phyloP scores from a whole-genome alignment of 1,140 invertebrate genomes.

The Cyrtorhinus lividipennis region DNA sequence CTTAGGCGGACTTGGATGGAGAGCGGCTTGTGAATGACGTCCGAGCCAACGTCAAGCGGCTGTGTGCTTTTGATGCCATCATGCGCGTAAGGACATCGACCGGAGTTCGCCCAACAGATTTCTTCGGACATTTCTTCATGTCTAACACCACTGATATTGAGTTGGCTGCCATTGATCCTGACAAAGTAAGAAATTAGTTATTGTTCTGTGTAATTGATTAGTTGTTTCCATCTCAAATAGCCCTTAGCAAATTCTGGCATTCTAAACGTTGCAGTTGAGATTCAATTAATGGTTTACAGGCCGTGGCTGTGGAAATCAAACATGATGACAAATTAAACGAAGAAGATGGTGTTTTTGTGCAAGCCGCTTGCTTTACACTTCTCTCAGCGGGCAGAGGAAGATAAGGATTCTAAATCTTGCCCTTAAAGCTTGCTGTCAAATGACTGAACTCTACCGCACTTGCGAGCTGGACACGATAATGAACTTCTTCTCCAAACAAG shows the following conservation, averaged over 20 bases:
- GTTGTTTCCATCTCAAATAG: no score
- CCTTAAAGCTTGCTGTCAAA: constrained; percentile 76
- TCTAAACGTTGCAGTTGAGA: no score
- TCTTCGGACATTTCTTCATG: constrained; percentile 96
- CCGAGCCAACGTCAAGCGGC: constrained; percentile 58
- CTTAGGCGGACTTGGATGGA: constrained; percentile 78
- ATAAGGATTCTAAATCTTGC: constrained; percentile 86
- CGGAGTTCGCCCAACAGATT: constrained; percentile 91
- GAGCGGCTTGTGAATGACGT: constrained; percentile 74
- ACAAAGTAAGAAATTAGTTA: constrained; percentile 36
- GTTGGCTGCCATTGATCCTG: constrained; percentile 73
- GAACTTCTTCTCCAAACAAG: constrained; percentile 87
- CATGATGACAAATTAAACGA: constrained; percentile 96
- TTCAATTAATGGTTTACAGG: no score
- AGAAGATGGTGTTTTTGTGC: constrained; percentile 78
- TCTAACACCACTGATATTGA: constrained; percentile 96
- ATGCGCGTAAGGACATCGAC: constrained; percentile 92
- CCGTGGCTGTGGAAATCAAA: constrained; percentile 87
- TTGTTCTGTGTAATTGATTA: background rate
- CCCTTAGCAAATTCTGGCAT: no score
- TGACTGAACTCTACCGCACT: constrained; percentile 81
- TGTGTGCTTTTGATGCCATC: constrained; percentile 84
- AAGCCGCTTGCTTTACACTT: constrained; percentile 92
- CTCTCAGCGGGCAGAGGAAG: constrained; percentile 72
- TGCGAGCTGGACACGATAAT: constrained; percentile 89